phyloP scores from a whole-genome alignment of 2,113 vertebrate genomes.

The Ornithorhynchus anatinus region DNA sequence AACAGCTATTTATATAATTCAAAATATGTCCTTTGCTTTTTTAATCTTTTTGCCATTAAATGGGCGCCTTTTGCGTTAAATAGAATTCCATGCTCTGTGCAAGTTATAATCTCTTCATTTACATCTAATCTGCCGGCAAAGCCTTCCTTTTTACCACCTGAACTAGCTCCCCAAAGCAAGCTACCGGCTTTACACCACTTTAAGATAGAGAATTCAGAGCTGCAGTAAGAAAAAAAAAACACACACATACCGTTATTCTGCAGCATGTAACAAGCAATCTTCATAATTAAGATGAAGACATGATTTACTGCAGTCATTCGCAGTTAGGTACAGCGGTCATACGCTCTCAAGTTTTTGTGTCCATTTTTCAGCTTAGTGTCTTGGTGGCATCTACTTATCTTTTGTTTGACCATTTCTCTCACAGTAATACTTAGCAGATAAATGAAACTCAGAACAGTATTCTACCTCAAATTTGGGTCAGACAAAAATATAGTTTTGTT shows the following conservation, averaged over 20 bases:
- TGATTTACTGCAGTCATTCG: constrained; percentile 68
- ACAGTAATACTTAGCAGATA: constrained; percentile 57
- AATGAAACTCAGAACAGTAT: constrained; percentile 64
- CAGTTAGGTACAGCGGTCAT: constrained; percentile 64
- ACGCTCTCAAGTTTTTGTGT: constrained; percentile 62
- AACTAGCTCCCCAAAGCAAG: constrained; percentile 82
- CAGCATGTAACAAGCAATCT: constrained; percentile 72
- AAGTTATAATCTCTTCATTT: constrained; percentile 57
- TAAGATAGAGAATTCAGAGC: constrained; percentile 77
- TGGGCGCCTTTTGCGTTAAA: constrained; percentile 38
- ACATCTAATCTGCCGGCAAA: constrained; percentile 80
- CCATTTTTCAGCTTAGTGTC: constrained; percentile 77
- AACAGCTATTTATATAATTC: constrained; percentile 67
- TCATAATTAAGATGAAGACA: constrained; percentile 56
- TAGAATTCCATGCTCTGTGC: constrained; percentile 45
- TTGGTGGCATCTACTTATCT: constrained; percentile 64
- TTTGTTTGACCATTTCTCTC: constrained; percentile 57
- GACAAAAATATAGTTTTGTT: constrained; percentile 83
- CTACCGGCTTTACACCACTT: constrained; percentile 63
- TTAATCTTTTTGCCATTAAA: constrained; percentile 55
- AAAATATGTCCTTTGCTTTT: constrained; percentile 21
- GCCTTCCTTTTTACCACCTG: constrained; percentile 78
- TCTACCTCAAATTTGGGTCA: constrained; percentile 76
- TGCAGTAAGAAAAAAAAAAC: constrained; percentile 68
- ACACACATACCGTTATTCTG: constrained; percentile 67